Evolutionary conservation across 1,140 invertebrate species (phyloP), one percentile per base, ranked within the genome.

Genomic region (Sycobia sp.): DNA sequence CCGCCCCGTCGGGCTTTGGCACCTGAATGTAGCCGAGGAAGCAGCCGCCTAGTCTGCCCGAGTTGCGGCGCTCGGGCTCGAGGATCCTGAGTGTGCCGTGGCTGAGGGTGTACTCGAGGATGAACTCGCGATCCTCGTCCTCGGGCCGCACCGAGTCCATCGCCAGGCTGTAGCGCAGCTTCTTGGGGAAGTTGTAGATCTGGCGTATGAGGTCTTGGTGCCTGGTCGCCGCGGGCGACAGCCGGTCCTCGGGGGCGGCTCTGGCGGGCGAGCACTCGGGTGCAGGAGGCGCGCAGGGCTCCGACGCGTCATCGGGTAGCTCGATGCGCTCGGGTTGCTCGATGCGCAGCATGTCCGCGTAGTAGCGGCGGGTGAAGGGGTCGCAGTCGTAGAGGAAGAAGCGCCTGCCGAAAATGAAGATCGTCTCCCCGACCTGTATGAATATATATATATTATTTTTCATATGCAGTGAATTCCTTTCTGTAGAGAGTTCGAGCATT

Each of bases 381-480:
- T 94, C 92, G 70, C 91, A 92, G 73, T 94, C 90, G 65, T 87
- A 90, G 3, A 96, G 76, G 1, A 93, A 78, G 75, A 95, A 91
- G 32, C 86, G 82, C 11, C 89, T 82, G 5, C 87, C 88, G 39
- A 89, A 84, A 20, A 91, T 83, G 70, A 84, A 87, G 36, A 91
- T 78, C 0, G 87, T 90, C 49, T 85, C 82, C 1, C 91, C 91
- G 38, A 93, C 54, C 78, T 81, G 77, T n/a, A n/a, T n/a, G n/a
- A n/a, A n/a, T n/a, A n/a, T n/a, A n/a, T n/a, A n/a, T n/a, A n/a
- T n/a, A n/a, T n/a, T n/a, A n/a, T n/a, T n/a, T n/a, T n/a, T n/a
- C n/a, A n/a, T n/a, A n/a, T n/a, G n/a, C n/a, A n/a, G n/a, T n/a
- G n/a, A n/a, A n/a, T n/a, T n/a, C n/a, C n/a, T n/a, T n/a, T 49